Conservation (phyloP, 1,140 invertebrate species). For the Tetragonula clypearis region DNA sequence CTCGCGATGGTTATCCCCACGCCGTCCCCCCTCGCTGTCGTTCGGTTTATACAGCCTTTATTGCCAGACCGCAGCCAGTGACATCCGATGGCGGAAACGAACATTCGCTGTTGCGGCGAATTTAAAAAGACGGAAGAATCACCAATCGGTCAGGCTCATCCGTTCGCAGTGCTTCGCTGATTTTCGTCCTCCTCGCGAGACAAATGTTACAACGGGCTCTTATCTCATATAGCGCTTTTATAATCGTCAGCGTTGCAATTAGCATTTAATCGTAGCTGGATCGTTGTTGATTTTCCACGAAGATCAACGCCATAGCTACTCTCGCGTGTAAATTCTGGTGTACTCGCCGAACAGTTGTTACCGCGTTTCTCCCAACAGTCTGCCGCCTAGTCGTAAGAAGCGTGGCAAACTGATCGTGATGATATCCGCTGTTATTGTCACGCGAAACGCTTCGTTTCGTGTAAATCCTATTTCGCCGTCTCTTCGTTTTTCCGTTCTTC, state of each 20-base stretch:
- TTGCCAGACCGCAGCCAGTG: background rate
- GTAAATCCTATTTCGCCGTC: background rate
- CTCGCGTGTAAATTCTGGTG: background rate
- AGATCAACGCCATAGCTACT: background rate
- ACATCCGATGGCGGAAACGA: background rate
- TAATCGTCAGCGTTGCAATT: slow-evolving; percentile 22
- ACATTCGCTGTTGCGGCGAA: background rate
- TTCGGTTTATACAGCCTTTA: slow-evolving; percentile 19
- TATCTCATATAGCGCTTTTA: background rate
- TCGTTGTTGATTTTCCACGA: background rate
- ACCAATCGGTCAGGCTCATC: background rate
- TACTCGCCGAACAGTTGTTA: background rate
- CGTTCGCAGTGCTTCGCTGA: background rate
- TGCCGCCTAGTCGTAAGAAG: too few species aligned
- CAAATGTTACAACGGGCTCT: background rate
- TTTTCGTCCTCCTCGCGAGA: background rate
- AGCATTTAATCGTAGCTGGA: background rate
- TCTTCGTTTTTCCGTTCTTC: background rate
- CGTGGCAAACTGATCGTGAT: background rate
- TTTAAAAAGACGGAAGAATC: background rate
- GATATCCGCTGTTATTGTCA: background rate
- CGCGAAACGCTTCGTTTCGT: background rate
- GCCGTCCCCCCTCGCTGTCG: background rate
- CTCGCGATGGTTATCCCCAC: background rate
- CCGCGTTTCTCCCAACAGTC: background rate